Percentiles rank a stretch among this genome's conserved stretches.
Evolutionary conservation across 2,113 vertebrate species (phyloP).

Genomic region (Bubalus kerabau): DNA sequence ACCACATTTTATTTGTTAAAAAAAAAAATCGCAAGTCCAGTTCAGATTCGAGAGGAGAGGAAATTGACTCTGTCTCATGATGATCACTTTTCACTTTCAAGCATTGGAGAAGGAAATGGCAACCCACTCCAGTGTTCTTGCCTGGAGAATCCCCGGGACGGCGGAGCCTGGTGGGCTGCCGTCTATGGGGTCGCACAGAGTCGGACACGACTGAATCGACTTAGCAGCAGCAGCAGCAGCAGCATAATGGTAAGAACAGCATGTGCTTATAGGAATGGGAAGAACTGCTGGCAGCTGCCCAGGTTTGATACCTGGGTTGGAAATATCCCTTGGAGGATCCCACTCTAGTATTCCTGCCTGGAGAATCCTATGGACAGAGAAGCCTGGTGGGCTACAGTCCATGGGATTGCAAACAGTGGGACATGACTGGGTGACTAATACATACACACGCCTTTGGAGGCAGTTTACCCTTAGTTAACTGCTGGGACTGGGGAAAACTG

Average conservation of each 20-base stretch:
- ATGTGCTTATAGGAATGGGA: not conserved
- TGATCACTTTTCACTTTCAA: too few relatives aligned
- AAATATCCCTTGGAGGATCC: not conserved
- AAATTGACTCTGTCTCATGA: not conserved
- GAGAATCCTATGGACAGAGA: not conserved
- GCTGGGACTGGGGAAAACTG: not conserved
- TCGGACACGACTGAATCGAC: too few relatives aligned
- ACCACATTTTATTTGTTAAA: not conserved
- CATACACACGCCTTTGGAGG: not conserved
- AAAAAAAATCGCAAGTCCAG: not conserved
- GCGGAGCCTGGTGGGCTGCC: too few relatives aligned
- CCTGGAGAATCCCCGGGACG: too few relatives aligned
- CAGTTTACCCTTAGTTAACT: not conserved
- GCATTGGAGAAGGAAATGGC: too few relatives aligned
- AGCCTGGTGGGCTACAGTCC: not conserved
- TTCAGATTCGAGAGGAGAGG: not conserved
- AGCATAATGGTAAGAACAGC: not conserved
- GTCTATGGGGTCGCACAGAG: too few relatives aligned
- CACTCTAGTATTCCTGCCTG: not conserved
- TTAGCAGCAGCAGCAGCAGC: too few relatives aligned
- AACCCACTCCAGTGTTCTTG: too few relatives aligned
- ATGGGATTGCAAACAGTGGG: not conserved
- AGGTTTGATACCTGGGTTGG: not conserved
- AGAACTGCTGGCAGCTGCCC: not conserved
- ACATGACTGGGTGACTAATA: not conserved